phyloP scores from a whole-genome alignment of 2,113 vertebrate genomes.

The Prolemur simus region DNA sequence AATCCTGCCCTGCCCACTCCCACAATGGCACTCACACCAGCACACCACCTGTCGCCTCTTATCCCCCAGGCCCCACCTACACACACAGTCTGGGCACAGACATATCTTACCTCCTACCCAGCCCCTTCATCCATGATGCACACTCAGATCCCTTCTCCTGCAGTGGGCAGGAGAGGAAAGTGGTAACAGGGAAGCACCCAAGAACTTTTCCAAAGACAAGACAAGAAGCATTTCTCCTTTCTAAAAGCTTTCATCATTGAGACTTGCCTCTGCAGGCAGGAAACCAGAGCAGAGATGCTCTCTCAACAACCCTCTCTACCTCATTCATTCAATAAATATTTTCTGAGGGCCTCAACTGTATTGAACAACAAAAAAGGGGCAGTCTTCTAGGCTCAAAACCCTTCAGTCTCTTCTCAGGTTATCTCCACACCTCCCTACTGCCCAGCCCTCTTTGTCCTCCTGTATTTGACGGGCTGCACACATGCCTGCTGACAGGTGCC shows the following conservation, averaged over 20 bases:
- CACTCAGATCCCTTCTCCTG: not conserved
- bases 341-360: not conserved
- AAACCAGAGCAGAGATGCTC: rapidly evolving
- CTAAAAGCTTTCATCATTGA: not conserved
- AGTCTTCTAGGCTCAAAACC: not conserved
- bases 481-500: not conserved
- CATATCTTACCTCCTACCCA: not conserved
- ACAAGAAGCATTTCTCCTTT: not conserved
- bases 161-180: too few species aligned
- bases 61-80: not conserved
- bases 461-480: not conserved
- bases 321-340: rapidly evolving
- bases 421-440: not conserved
- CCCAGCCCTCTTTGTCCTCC: not conserved
- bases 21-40: rapidly evolving
- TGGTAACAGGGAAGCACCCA: too few species aligned
- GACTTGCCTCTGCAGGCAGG: not conserved
- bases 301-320: rapidly evolving
- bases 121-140: not conserved
- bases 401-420: not conserved
- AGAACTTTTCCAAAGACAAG: not conserved
- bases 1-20: not conserved
- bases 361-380: not conserved
- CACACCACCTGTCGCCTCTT: not conserved
- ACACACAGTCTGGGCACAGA: not conserved